Base-by-base conservation (phyloP, 2,888 invertebrate genomes). In the Poecilus cupreus region DNA sequence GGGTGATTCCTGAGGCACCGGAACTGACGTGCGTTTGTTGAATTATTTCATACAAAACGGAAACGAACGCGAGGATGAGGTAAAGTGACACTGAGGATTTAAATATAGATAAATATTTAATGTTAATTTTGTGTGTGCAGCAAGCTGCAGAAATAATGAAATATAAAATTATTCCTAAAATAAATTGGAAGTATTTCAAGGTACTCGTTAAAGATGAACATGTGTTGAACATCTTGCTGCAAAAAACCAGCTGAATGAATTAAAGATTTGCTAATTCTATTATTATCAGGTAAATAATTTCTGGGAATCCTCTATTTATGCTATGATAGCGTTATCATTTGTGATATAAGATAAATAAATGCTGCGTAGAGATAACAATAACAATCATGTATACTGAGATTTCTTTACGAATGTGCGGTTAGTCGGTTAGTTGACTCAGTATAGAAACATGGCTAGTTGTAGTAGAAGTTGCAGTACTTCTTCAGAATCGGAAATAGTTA, bases 111-210 rank as follows among this genome's bases (percentile, higher is more conserved):
- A n/a, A n/a, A n/a, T n/a, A n/a, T n/a, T n/a, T n/a, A n/a, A n/a
- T 32, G 32, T 6, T 6, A 32, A 32, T 32, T 6, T 32, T 3
- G 32, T 32, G 8, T 32, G 0, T 32, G 4, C 32, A 32, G 32
- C 32, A 32, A 32, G 32, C 8, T 32, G 32, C 4, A 0, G 4
- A 32, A 32, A 32, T 32, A 2, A 32, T 32, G 8, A 32, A 32
- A 32, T 32, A 32, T 6, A 2, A 32, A 2, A 6, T 32, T 8
- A 13, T 60, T 10, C 60, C 13, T 26, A 60, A 60, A 6, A 68
- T 37, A 68, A 68, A 18, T 68, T 68, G 64, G 64, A 68, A 37
- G 18, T 32, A 32, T 37, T 39, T 68, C 64, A 68, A 68, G 18
- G 32, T 18, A 16, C 16, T 6, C 1, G 4, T 68, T 16, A 68